Percentiles rank a stretch among this genome's conserved stretches.
These are phyloP conservation scores for Ctenicera cuprea DNA, from an alignment of 2,888 invertebrate genomes.

Conservation along the genomic window DNA sequence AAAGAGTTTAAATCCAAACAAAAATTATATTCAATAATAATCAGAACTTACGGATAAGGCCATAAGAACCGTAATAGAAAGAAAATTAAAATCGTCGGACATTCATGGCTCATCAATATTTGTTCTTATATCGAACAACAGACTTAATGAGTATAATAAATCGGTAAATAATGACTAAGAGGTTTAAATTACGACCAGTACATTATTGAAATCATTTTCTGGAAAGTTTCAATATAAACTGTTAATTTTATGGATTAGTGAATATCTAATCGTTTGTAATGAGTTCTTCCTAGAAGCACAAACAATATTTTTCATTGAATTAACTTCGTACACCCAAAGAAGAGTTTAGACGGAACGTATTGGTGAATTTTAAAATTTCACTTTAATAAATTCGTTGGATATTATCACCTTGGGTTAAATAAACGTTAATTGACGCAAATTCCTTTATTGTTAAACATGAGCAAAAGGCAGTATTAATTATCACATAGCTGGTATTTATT, in stretches of 20 bases:
- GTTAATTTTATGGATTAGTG: constrained; percentile 24
- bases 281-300: constrained; percentile 17
- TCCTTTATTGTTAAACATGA: constrained; percentile 5
- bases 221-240: constrained; percentile 32
- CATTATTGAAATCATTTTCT: constrained; percentile 30
- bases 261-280: constrained; percentile 29
- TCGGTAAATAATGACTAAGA: constrained; percentile 55
- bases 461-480: constrained; percentile 20
- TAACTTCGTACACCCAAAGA: too few relatives aligned
- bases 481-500: constrained; percentile 18
- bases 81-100: background rate
- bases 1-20: too few relatives aligned
- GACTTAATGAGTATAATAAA: constrained; percentile 55
- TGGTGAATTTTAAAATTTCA: background rate
- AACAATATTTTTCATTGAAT: background rate
- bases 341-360: too few relatives aligned
- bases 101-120: constrained; percentile 38
- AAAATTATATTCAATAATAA: too few relatives aligned
- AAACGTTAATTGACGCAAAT: constrained; percentile 6
- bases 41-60: too few relatives aligned
- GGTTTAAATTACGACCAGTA: constrained; percentile 51
- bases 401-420: background rate
- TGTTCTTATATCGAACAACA: constrained; percentile 26
- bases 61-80: background rate
- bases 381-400: background rate